Percentiles rank a stretch among this genome's conserved stretches.
Conservation (phyloP, 1,140 invertebrate genomes). For the Caenorhabditis tropicalis region DNA sequence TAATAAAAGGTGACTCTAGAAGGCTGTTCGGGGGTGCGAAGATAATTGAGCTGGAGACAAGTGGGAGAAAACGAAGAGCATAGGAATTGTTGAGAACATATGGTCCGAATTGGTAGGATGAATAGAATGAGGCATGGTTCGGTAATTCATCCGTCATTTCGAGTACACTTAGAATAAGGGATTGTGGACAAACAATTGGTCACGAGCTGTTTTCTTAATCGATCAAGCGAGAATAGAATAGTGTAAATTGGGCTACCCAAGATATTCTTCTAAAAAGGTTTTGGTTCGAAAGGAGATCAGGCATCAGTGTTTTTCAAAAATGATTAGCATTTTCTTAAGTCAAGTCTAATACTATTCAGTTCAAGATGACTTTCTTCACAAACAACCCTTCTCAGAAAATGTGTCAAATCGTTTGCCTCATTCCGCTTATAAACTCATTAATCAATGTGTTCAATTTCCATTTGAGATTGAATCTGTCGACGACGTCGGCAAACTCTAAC, state of each 20-base stretch:
- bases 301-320: too few relatives aligned
- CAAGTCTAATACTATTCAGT: too few relatives aligned
- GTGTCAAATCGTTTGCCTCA: neutral
- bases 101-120: neutral
- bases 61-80: neutral
- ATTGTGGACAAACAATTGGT: slow-evolving; percentile 28
- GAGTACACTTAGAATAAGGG: slow-evolving; percentile 20
- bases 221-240: neutral
- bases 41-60: slow-evolving; percentile 17
- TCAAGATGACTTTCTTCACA: too few relatives aligned
- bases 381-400: too few relatives aligned
- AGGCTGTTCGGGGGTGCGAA: neutral
- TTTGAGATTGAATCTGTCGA: slow-evolving; percentile 32
- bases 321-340: too few relatives aligned
- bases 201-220: slow-evolving; percentile 6
- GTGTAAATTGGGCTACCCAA: neutral
- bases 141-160: slow-evolving; percentile 35
- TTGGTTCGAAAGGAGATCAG: too few relatives aligned
- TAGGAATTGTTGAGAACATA: slow-evolving; percentile 38
- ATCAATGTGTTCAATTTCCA: slow-evolving; percentile 41
- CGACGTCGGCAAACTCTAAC: slow-evolving; percentile 12
- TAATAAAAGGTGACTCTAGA: slow-evolving; percentile 29
- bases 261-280: too few relatives aligned
- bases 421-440: slow-evolving; percentile 39
- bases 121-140: neutral